Evolutionary conservation across 35 echinoderm and acorn worm species (phyloP).

Genomic region (Lytechinus variegatus): DNA sequence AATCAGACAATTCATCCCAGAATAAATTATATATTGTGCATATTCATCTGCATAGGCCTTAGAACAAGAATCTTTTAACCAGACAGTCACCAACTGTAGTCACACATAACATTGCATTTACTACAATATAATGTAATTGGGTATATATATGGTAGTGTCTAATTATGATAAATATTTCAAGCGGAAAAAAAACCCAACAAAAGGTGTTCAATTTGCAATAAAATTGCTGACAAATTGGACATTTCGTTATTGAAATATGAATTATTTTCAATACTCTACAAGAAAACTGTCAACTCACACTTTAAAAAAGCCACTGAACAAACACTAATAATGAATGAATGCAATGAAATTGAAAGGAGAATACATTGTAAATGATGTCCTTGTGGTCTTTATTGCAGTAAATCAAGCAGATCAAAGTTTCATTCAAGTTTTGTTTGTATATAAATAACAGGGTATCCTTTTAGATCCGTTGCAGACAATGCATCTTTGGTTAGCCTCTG

Average conservation of each 20-base stretch:
- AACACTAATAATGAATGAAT: background rate
- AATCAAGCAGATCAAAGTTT: background rate
- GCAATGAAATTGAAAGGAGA: background rate
- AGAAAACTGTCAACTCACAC: background rate
- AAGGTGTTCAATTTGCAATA: no score
- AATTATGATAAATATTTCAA: no score
- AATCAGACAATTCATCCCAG: no score
- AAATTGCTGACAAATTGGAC: background rate
- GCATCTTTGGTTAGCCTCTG: background rate
- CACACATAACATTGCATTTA: no score
- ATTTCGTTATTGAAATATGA: background rate
- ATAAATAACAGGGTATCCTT: background rate
- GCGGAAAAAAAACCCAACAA: no score
- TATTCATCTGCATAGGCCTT: background rate
- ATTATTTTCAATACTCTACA: background rate
- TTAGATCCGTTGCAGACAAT: background rate
- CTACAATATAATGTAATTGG: no score
- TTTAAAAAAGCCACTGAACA: background rate
- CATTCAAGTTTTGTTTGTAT: background rate
- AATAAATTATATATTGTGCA: no score
- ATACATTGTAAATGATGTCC: background rate
- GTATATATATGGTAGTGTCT: no score
- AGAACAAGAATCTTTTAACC: background rate
- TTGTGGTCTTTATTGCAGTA: background rate
- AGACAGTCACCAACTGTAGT: background rate